phyloP scores from a whole-genome alignment of 2,113 vertebrate genomes.

The Neolamprologus ventralis region DNA sequence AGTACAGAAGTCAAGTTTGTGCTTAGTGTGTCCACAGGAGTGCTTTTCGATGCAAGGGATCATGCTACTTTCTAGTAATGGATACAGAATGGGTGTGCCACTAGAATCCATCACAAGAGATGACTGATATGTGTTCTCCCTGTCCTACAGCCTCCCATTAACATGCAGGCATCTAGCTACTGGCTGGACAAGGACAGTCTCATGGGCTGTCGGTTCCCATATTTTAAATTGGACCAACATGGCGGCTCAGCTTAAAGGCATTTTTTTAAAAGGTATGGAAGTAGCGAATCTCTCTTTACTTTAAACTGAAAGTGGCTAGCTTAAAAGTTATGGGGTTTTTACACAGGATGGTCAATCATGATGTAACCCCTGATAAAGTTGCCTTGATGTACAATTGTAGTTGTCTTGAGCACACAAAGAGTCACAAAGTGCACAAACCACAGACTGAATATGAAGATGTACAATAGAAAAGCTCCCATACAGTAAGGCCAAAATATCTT shows the following conservation, averaged over 20 bases:
- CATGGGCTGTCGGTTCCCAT: background rate
- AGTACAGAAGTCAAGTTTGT: background rate
- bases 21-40: background rate
- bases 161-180: background rate
- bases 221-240: background rate
- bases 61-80: background rate
- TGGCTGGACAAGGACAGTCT: background rate
- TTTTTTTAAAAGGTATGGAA: fast-evolving
- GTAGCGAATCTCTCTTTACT: background rate
- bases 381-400: background rate
- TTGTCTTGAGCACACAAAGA: background rate
- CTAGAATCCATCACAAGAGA: background rate
- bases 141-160: background rate
- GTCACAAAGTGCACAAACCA: background rate
- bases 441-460: background rate
- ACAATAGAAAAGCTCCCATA: background rate
- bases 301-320: background rate
- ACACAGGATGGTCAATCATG: background rate
- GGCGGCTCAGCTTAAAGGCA: background rate
- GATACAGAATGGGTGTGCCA: background rate
- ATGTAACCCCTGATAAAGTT: background rate
- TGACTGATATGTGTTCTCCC: background rate
- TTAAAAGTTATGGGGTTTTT: background rate
- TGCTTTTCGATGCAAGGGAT: background rate
- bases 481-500: background rate